Evolutionary conservation across 2,113 vertebrate genomes (phyloP).

Genomic region (Mixornis gularis): DNA sequence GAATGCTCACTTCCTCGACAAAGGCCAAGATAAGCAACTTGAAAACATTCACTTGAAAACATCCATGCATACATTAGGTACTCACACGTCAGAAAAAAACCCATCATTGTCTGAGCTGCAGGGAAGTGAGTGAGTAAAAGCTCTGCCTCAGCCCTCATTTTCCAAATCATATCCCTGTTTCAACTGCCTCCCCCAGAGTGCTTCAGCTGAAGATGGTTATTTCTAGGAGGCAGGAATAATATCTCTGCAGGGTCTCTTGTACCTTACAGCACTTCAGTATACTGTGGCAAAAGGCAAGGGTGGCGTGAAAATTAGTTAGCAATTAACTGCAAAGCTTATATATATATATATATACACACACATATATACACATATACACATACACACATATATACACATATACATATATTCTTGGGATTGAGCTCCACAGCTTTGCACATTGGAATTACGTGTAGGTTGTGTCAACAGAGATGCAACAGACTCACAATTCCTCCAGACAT

Average conservation of each 20-base stretch:
- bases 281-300: background rate
- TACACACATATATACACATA: background rate
- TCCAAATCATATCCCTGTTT: background rate
- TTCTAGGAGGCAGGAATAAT: background rate
- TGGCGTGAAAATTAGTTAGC: background rate
- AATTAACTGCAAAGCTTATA: background rate
- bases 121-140: background rate
- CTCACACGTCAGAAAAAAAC: background rate
- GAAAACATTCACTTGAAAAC: conserved; percentile 7
- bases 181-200: background rate
- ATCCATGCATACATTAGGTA: background rate
- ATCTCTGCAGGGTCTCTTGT: background rate
- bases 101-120: background rate
- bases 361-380: background rate
- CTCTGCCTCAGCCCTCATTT: background rate
- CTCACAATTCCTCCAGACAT: rapidly evolving
- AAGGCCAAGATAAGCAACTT: conserved; percentile 21
- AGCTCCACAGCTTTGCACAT: background rate
- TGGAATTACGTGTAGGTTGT: rapidly evolving
- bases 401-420: background rate
- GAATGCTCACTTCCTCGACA: background rate
- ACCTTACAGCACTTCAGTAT: background rate
- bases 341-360: background rate
- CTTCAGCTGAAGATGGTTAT: background rate
- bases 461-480: background rate